These are phyloP conservation scores for Lates calcarifer DNA, from an alignment of 2,113 vertebrate species.

Conservation along the genomic window DNA sequence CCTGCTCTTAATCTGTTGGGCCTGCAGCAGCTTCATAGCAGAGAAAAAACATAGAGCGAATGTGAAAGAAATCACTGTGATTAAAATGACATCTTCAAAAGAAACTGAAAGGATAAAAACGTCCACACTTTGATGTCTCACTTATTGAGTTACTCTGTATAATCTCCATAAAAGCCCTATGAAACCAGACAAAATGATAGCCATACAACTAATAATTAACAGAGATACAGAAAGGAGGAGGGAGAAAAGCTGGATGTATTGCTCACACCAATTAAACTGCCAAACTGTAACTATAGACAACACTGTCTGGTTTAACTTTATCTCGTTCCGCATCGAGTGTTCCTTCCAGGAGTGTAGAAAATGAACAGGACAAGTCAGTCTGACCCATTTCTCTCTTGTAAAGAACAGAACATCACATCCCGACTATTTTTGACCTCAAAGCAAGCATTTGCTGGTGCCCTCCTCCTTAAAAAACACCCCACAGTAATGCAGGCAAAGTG, in stretches of 20 bases:
- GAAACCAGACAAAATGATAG: conserved; percentile 12
- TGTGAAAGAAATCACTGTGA: conserved; percentile 24
- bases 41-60: not conserved
- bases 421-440: conserved; percentile 45
- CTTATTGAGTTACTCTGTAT: conserved; percentile 13
- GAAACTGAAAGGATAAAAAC: conserved; percentile 4
- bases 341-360: conserved; percentile 29
- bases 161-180: conserved; percentile 4
- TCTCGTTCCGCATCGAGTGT: conserved; percentile 44
- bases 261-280: conserved; percentile 53
- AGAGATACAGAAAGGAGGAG: not conserved
- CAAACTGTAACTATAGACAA: conserved; percentile 32
- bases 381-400: conserved; percentile 53
- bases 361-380: conserved; percentile 46
- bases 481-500: not conserved
- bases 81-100: conserved; percentile 26
- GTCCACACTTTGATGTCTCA: conserved; percentile 12
- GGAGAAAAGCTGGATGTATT: not conserved
- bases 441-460: conserved; percentile 28
- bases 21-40: not conserved
- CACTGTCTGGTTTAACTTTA: conserved; percentile 13
- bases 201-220: conserved; percentile 24
- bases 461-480: conserved; percentile 18
- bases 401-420: conserved; percentile 71
- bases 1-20: not conserved